Evolutionary conservation across 2,888 invertebrate genomes (phyloP).

Genomic region (Ectobius pallidus): DNA sequence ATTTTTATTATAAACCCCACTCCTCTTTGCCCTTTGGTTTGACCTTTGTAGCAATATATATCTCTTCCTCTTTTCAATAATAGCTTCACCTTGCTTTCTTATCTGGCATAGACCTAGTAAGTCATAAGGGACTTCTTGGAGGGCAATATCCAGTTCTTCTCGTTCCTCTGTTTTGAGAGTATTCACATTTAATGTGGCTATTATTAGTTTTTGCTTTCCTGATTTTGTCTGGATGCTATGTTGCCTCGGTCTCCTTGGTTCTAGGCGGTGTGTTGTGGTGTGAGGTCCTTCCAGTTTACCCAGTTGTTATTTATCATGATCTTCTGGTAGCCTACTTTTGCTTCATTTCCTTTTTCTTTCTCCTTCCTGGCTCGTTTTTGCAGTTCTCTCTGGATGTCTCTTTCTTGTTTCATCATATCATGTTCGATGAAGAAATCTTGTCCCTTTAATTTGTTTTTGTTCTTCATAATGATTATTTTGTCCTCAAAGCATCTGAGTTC

Average conservation of each 20-base stretch:
- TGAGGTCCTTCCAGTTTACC: constrained; percentile 6
- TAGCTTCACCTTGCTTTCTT: not conserved
- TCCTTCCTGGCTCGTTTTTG: not conserved
- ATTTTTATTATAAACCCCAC: not conserved
- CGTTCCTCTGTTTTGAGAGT: not conserved
- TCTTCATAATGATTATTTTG: not conserved
- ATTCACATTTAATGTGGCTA: not conserved
- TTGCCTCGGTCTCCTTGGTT: not conserved
- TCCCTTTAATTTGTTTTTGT: not conserved
- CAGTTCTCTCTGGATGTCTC: not conserved
- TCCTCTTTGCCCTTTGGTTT: not conserved
- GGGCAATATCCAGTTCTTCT: not conserved
- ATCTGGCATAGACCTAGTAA: not conserved
- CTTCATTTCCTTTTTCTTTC: constrained; percentile 8
- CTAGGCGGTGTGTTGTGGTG: not conserved
- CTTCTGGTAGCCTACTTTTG: constrained; percentile 7
- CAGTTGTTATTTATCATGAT: constrained; percentile 3
- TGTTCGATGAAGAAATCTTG: not conserved
- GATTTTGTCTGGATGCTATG: not conserved
- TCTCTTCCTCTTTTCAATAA: not conserved
- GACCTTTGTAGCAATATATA: not conserved
- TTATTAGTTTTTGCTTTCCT: not conserved
- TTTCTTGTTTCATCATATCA: constrained; percentile 6
- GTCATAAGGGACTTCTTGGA: not conserved
- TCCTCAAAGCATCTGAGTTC: not conserved